Conservation (phyloP, 2,888 invertebrate genomes). For the Calliphora vomitoria region DNA sequence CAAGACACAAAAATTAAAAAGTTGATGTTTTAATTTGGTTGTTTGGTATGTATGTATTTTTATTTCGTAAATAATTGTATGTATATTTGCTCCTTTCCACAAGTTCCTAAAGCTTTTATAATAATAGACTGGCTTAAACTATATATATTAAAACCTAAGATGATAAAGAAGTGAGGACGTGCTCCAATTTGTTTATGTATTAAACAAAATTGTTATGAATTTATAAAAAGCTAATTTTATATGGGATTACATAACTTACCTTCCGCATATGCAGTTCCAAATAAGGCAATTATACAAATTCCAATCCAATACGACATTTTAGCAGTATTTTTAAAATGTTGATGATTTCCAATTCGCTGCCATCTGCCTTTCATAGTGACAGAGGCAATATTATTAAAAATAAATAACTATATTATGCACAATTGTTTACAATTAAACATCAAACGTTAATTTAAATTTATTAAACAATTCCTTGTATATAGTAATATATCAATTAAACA, state of each 20-base stretch:
- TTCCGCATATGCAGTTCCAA: constrained; percentile 54
- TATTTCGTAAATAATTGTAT: too few relatives aligned
- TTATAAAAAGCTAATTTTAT: neutral
- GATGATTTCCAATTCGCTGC: constrained; percentile 50
- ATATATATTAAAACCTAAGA: neutral
- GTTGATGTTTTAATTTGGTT: too few relatives aligned
- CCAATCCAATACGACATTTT: constrained; percentile 56
- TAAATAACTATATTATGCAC: constrained; percentile 34
- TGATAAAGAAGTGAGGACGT: too few relatives aligned
- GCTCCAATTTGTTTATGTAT: too few relatives aligned
- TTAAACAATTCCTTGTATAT: constrained; percentile 56
- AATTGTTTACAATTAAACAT: constrained; percentile 64
- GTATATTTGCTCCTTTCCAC: too few relatives aligned
- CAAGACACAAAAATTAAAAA: too few relatives aligned
- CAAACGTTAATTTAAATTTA: constrained; percentile 67
- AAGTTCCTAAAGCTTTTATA: too few relatives aligned
- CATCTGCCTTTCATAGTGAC: constrained; percentile 63
- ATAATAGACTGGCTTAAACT: too few relatives aligned
- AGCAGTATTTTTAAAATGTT: constrained; percentile 19
- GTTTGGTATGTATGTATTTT: too few relatives aligned
- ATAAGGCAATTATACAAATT: constrained; percentile 38
- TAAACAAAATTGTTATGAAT: neutral
- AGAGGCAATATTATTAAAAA: constrained; percentile 51
- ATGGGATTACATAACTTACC: too few relatives aligned
- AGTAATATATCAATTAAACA: constrained; percentile 63